Evolutionary conservation across 2,888 invertebrate species (phyloP), one percentile per base, ranked within the genome.

Genomic region (Liopterus haemorrhoidalis): DNA sequence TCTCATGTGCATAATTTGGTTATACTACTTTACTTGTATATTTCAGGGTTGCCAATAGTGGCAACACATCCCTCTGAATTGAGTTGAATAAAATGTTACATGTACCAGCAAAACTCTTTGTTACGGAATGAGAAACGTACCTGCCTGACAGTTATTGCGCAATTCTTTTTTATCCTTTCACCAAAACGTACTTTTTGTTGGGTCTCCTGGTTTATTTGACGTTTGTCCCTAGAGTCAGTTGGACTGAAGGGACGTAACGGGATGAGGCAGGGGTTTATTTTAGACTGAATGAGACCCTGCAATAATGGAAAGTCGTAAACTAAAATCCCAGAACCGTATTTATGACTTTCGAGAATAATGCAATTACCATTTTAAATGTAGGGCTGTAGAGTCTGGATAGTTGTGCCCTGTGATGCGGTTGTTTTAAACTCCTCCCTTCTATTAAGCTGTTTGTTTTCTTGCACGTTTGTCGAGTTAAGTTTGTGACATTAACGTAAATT

Each of bases 121-220:
- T 15, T 14, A 12, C 39, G 20, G 54, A 50, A 49, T 54, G 46
- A 54, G 51, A 56, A 54, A 51, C 51, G 51, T 49, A 54, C 53
- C 51, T 46, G 53, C 46, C 49, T 56, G 59, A 58, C 57, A 53
- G 57, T 59, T 59, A 59, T 57, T 58, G 55, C 55, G 55, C 53
- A 50, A 48, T 56, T 54, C 52, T 56, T 39, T 56, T 55, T 57
- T 52, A 54, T 56, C 54, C 56, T 53, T 52, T 52, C 54, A 51
- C 42, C 51, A 51, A 48, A 50, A 45, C 39, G 51, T 46, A 53
- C 54, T 54, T 57, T 57, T 57, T 57, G 56, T 54, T 49, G 49
- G n/a, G 51, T 51, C 48, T 53, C 50, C 51, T 57, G 51, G 54
- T 57, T 57, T 56, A 57, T 57, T 57, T 54, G 57, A 57, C 55